phyloP scores from a whole-genome alignment of 1,140 invertebrate species.

The Ostrea denselamellosa region DNA sequence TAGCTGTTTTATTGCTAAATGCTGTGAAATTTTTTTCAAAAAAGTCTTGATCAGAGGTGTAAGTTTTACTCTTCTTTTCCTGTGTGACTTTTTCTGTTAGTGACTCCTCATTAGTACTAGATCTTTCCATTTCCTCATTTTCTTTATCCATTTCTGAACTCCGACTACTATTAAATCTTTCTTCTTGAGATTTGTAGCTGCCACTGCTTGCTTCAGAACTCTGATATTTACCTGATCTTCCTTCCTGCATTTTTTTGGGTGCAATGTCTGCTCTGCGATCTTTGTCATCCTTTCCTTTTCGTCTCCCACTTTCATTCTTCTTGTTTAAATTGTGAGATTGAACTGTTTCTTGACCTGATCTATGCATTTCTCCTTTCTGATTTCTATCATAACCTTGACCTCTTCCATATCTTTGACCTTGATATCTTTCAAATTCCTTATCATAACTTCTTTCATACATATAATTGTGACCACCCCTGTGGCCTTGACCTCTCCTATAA shows the following conservation, averaged over 20 bases:
- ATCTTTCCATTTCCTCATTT: background rate
- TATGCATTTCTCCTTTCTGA: background rate
- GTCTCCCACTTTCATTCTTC: background rate
- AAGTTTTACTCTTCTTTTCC: background rate
- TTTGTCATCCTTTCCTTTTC: background rate
- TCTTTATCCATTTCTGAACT: background rate
- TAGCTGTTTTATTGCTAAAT: background rate
- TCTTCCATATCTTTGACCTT: slow-evolving; percentile 39
- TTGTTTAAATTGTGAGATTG: background rate
- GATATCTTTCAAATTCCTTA: slow-evolving; percentile 9
- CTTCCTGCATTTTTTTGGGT: background rate
- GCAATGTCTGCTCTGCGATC: background rate
- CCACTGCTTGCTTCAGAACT: background rate
- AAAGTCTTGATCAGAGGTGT: slow-evolving; percentile 7
- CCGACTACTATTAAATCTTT: background rate
- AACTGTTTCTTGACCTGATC: slow-evolving; percentile 3
- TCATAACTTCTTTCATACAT: background rate
- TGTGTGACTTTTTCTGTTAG: background rate
- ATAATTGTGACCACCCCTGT: slow-evolving; percentile 20
- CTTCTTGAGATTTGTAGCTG: background rate
- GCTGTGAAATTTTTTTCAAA: slow-evolving; percentile 14
- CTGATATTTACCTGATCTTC: background rate
- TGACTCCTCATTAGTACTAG: background rate
- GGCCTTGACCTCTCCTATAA: slow-evolving; percentile 27
- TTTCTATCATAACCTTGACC: background rate